Base-by-base conservation (phyloP, 2,113 vertebrate genomes). In the Antechinus stuartii region DNA sequence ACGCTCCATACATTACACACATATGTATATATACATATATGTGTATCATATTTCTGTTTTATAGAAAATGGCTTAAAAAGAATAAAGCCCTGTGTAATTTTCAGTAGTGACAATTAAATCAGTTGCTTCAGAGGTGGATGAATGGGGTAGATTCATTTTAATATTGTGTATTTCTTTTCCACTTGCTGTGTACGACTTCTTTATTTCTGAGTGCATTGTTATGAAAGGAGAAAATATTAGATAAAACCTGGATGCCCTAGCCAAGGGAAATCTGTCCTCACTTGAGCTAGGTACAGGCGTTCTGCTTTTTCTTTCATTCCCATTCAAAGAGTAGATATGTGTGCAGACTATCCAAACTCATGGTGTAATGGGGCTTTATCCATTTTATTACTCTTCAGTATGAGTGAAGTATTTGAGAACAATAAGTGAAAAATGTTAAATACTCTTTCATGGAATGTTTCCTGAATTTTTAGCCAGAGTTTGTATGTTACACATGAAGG, bases 81-180 rank as follows among this genome's bases (percentile, higher is more conserved):
- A 98, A 97, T 98, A 97, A 98, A 98, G 90, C 84, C 84, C 57
- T 91, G 91, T 98, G 96, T 94, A 97, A 98, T 98, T 97, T 98
- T 96, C 96, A 98, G 96, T 93, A 97, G 96, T 93, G 94, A 98
- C 95, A 98, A 98, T 68, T 97, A 97, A 98, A 98, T 96, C 94
- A 95, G 93, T 96, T 95, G 54, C 96, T 91, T 92, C 92, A 92
- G 95, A 84, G 19, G 92, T 54, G 19, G 91, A 97, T 97, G 94
- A 26, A 22, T 52, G 3, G 27, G 10, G 26, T 55, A 11, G 47
- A 90, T 19, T 98, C 93, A 98, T 99, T 98, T 98, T 98, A 96
- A 97, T 98, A 98, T 98, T 98, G 95, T 97, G 98, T 98, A 98
- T 98, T 98, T 97, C 97, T 97, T 97, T 98, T 94, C 52, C 89